A percentile compares a stretch with the other conserved stretches of the same genome.
Evolutionary conservation across 2,797 vertebrate genomes (phyloP).

Genomic region (Anisognathus igniventris): DNA sequence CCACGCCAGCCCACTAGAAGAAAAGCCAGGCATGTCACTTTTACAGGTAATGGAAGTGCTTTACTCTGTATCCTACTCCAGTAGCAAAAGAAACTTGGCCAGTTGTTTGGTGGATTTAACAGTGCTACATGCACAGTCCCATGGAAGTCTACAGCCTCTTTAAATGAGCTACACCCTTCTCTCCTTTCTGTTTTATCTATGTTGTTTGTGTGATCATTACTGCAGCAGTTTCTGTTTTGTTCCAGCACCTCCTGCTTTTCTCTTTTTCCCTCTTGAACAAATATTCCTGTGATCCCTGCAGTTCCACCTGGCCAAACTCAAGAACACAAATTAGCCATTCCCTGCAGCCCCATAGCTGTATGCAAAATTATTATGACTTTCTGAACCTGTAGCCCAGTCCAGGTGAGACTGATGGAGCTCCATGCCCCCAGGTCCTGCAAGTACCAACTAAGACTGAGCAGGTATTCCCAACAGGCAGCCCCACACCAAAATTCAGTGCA

Average conservation of each 20-base stretch:
- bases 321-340: neutral
- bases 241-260: neutral
- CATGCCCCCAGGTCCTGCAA: rapidly evolving
- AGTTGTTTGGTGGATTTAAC: neutral
- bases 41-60: slow-evolving; percentile 63
- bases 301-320: neutral
- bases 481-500: neutral
- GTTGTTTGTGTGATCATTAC: neutral
- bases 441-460: neutral
- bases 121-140: neutral
- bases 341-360: neutral
- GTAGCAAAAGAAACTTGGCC: neutral
- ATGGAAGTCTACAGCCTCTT: neutral
- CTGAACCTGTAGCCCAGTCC: neutral
- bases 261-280: neutral
- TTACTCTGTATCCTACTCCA: neutral
- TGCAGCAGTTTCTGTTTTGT: neutral
- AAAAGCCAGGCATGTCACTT: neutral
- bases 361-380: neutral
- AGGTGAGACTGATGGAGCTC: neutral
- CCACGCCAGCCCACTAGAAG: neutral
- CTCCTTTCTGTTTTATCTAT: neutral
- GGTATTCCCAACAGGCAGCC: neutral
- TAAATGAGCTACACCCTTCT: neutral
- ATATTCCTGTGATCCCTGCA: neutral